Percentiles rank a stretch among this genome's conserved stretches.
phyloP scores from a whole-genome alignment of 2,888 invertebrate genomes.

The Smittia sp. region DNA sequence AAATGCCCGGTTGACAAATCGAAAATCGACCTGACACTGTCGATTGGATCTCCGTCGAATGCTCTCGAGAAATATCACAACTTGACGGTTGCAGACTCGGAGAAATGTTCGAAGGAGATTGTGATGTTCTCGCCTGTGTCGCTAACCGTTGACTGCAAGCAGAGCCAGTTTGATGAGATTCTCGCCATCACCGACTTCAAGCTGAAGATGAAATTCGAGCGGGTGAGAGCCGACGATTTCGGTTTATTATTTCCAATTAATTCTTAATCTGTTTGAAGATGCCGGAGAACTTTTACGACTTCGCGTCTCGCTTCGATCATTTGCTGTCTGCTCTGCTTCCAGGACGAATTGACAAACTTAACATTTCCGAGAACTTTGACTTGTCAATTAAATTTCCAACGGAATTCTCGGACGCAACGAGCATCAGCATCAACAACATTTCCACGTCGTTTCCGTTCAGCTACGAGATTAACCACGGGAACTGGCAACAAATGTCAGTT shows the following conservation, averaged over 20 bases:
- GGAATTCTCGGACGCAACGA: not conserved
- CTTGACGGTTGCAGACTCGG: not conserved
- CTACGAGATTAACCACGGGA: not conserved
- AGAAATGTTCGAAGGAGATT: slow-evolving; percentile 29
- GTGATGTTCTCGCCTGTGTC: slow-evolving; percentile 26
- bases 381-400: slow-evolving; percentile 7
- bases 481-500: not conserved
- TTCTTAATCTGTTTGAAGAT: not conserved
- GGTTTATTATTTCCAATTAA: too few species aligned
- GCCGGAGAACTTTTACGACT: slow-evolving; percentile 13
- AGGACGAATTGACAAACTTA: not conserved
- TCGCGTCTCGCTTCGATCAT: slow-evolving; percentile 19
- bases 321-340: slow-evolving; percentile 21
- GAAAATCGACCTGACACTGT: slow-evolving; percentile 14
- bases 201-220: slow-evolving; percentile 4
- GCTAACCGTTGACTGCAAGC: slow-evolving; percentile 2
- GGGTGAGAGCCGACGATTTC: slow-evolving; percentile 3
- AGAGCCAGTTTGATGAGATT: slow-evolving; percentile 9
- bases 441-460: not conserved
- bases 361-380: not conserved
- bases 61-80: not conserved
- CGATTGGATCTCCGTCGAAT: not conserved
- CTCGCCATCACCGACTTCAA: slow-evolving; percentile 10
- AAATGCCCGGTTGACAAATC: slow-evolving; percentile 34
- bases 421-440: not conserved